A percentile compares a stretch with the other conserved stretches of the same genome.
These are phyloP conservation scores for Oryctes rhinoceros DNA, from an alignment of 1,140 invertebrate genomes.

Conservation along the genomic window DNA sequence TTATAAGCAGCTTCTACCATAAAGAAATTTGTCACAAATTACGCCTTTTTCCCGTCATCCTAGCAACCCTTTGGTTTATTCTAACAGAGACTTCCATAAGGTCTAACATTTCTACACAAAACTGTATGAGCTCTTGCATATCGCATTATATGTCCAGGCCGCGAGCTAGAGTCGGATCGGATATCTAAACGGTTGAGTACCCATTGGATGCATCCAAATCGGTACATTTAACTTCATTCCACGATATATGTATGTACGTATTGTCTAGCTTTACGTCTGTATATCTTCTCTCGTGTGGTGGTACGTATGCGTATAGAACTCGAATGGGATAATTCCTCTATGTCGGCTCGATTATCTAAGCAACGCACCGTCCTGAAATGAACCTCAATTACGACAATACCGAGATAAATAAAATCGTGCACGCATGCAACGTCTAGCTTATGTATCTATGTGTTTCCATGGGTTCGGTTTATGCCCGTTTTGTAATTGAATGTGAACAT, in stretches of 20 bases:
- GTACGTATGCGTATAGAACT: not conserved
- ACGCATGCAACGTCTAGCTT: not conserved
- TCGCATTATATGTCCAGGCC: not conserved
- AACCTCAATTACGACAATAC: constrained; percentile 21
- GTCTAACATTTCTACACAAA: not conserved
- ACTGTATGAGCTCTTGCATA: not conserved
- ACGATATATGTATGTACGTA: constrained; percentile 5
- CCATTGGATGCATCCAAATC: constrained; percentile 6
- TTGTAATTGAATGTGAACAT: not conserved
- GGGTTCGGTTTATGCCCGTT: not conserved
- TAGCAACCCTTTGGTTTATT: too few species aligned
- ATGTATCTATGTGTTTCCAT: not conserved
- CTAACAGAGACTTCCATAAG: too few species aligned
- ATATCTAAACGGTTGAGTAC: not conserved
- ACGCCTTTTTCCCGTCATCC: too few species aligned
- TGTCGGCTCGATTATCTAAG: constrained; percentile 29
- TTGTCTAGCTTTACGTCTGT: constrained; percentile 3
- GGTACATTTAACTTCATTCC: constrained; percentile 16
- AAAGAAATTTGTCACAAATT: too few species aligned
- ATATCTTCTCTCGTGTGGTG: not conserved
- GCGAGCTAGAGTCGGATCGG: not conserved
- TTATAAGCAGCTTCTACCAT: too few species aligned
- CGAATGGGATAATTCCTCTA: constrained; percentile 1
- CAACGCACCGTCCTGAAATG: constrained; percentile 18
- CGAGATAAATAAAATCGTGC: constrained; percentile 10